Percentiles rank a stretch among this genome's conserved stretches.
Conservation (phyloP, 2,113 vertebrate genomes). For the Cochlearius cochlearius region DNA sequence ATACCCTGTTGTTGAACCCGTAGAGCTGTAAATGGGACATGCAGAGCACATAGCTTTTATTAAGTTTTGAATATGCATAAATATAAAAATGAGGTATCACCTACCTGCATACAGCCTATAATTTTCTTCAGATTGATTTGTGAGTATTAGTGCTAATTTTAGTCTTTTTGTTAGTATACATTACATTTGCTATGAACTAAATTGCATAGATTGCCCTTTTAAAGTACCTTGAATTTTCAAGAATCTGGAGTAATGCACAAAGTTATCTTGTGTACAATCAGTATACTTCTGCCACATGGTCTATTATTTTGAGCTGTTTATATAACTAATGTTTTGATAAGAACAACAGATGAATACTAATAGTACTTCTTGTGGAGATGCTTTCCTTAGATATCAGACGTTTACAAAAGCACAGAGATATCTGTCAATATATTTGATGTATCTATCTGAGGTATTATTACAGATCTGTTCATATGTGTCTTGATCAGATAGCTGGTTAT, state of each 20-base stretch:
- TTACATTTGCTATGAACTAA: background rate
- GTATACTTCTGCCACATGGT: background rate
- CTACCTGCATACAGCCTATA: background rate
- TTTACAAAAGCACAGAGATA: background rate
- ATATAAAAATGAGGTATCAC: background rate
- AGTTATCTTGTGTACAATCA: background rate
- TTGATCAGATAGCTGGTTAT: background rate
- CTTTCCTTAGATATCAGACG: background rate
- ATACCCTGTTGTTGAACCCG: background rate
- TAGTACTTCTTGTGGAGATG: background rate
- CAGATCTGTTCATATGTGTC: background rate
- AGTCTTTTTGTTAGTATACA: background rate
- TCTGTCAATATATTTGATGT: background rate
- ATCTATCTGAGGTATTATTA: background rate
- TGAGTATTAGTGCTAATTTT: background rate
- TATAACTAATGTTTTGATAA: background rate
- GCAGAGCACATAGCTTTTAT: background rate
- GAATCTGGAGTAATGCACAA: background rate
- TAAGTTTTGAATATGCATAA: background rate
- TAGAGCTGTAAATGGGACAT: background rate
- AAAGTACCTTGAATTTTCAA: background rate
- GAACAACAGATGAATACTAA: background rate
- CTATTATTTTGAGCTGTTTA: background rate
- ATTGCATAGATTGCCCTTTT: background rate
- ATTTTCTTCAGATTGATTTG: conserved; percentile 15